These are phyloP conservation scores for Rhynchophorus ferrugineus DNA, from an alignment of 1,140 invertebrate species.

Conservation along the genomic window DNA sequence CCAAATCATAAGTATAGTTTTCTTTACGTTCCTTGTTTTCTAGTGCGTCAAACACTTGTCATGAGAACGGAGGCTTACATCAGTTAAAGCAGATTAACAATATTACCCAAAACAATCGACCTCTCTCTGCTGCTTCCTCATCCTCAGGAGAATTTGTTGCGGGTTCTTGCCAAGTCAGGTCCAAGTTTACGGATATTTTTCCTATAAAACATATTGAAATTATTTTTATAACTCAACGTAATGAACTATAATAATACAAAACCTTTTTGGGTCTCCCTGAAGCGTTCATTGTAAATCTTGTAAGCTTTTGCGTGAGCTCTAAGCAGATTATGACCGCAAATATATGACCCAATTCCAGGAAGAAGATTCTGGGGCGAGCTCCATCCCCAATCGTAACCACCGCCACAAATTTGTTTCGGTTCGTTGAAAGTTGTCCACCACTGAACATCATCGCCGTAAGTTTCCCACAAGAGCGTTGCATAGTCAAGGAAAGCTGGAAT, in stretches of 20 bases:
- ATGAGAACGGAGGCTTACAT: too few relatives aligned
- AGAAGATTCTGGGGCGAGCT: slow-evolving; percentile 28
- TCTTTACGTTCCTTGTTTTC: too few relatives aligned
- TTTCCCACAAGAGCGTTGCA: slow-evolving; percentile 48
- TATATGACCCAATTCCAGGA: slow-evolving; percentile 28
- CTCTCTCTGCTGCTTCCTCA: slow-evolving; percentile 5
- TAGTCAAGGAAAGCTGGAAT: slow-evolving; percentile 52
- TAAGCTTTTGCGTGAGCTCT: slow-evolving; percentile 30
- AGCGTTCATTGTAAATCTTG: slow-evolving; percentile 28
- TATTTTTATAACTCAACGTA: too few relatives aligned
- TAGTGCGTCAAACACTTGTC: too few relatives aligned
- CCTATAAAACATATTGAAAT: slow-evolving; percentile 3
- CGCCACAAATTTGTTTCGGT: slow-evolving; percentile 52
- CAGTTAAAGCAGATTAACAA: too few relatives aligned
- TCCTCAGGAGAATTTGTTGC: slow-evolving; percentile 4
- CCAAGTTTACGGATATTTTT: slow-evolving; percentile 10
- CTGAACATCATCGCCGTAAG: slow-evolving; percentile 54
- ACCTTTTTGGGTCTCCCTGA: slow-evolving; percentile 25
- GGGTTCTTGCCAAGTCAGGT: slow-evolving; percentile 8
- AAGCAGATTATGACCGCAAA: slow-evolving; percentile 29
- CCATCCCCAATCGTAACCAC: slow-evolving; percentile 21
- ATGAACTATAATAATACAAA: too few relatives aligned
- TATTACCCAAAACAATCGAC: not conserved
- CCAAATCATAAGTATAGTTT: too few relatives aligned
- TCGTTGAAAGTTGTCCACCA: slow-evolving; percentile 68